These are phyloP conservation scores for Antitype chi DNA, from an alignment of 2,888 invertebrate species.

Conservation along the genomic window DNA sequence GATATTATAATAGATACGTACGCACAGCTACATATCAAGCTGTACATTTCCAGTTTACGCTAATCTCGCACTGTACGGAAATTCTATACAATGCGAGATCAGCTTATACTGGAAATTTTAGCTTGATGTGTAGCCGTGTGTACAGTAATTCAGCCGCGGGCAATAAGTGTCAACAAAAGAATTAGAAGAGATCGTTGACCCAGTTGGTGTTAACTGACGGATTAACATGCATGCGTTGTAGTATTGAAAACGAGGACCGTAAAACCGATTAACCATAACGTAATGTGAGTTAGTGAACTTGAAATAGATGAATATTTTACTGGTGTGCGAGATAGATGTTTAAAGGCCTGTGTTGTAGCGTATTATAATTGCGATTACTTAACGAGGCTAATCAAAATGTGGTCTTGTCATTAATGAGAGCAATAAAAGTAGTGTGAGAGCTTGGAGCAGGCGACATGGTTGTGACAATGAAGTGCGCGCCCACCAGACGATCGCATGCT, in stretches of 20 bases:
- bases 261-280: constrained; percentile 43
- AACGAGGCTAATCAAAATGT: constrained; percentile 62
- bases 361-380: constrained; percentile 58
- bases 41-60: too few relatives aligned
- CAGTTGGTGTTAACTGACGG: constrained; percentile 56
- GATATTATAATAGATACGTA: constrained; percentile 61
- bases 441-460: constrained; percentile 48
- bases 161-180: constrained; percentile 52
- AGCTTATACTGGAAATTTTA: too few relatives aligned
- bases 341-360: constrained; percentile 29
- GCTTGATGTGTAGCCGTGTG: too few relatives aligned
- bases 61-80: too few relatives aligned
- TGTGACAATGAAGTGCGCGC: constrained; percentile 70
- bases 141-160: constrained; percentile 58
- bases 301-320: constrained; percentile 29
- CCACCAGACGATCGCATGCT: constrained; percentile 61
- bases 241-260: constrained; percentile 39
- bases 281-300: constrained; percentile 40
- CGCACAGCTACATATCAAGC: too few relatives aligned
- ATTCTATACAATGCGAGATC: too few relatives aligned
- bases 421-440: constrained; percentile 72
- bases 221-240: constrained; percentile 39
- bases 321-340: constrained; percentile 8
- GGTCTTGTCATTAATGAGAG: constrained; percentile 65
- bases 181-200: constrained; percentile 67